Conservation (phyloP, 2,888 invertebrate genomes). For the Anarsia innoxiella region DNA sequence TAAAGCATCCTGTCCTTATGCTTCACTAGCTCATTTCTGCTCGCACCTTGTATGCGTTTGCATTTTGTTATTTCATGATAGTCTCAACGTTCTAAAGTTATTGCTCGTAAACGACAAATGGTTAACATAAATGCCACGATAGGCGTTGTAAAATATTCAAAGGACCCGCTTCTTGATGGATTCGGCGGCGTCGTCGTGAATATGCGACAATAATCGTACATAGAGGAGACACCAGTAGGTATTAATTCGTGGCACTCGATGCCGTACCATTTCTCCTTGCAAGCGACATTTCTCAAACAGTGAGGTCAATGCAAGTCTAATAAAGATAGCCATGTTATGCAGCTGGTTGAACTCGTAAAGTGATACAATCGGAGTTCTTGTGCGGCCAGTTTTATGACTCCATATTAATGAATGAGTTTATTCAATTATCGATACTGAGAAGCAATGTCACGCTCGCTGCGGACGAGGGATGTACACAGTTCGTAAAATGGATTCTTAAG, state of each 20-base stretch:
- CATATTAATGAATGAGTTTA: conserved; percentile 67
- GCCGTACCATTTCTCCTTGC: conserved; percentile 12
- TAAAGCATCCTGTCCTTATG: conserved; percentile 9
- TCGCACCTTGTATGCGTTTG: neutral
- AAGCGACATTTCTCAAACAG: conserved; percentile 24
- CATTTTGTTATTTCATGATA: neutral
- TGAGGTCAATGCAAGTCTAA: conserved; percentile 56
- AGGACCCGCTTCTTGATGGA: no score
- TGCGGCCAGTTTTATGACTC: conserved; percentile 55
- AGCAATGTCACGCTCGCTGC: conserved; percentile 39
- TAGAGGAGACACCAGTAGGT: no score
- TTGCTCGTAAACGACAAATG: no score
- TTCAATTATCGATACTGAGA: conserved; percentile 66
- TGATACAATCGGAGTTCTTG: conserved; percentile 56
- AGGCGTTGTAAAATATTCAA: no score
- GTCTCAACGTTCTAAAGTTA: no score
- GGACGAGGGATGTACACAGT: conserved; percentile 37
- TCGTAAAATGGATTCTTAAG: no score
- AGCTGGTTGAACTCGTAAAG: conserved; percentile 64
- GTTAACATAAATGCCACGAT: no score
- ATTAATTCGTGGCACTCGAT: neutral
- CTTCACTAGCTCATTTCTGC: conserved; percentile 7
- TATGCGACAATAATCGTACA: no score
- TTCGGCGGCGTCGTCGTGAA: no score
- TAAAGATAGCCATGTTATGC: conserved; percentile 58